A percentile compares a stretch with the other conserved stretches of the same genome.
Evolutionary conservation across 2,797 vertebrate species (phyloP).

Genomic region (Odontamblyopus lacepedii): DNA sequence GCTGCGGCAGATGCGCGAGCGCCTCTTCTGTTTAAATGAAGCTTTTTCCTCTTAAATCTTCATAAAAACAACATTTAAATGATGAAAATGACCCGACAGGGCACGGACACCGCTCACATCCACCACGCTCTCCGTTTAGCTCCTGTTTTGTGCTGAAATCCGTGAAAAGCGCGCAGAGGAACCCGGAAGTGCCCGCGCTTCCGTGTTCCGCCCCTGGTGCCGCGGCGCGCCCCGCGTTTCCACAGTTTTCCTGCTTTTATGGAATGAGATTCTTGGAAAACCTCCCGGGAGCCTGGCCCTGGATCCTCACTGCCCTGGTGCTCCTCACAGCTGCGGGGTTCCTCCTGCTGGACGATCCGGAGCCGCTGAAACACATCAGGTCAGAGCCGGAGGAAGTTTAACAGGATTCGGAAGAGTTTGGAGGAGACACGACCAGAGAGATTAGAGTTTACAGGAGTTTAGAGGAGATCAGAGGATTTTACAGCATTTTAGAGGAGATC

Average conservation of each 20-base stretch:
- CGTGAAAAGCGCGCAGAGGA: neutral
- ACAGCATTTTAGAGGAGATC: too few relatives aligned
- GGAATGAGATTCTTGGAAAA: constrained; percentile 31
- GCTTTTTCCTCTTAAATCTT: neutral
- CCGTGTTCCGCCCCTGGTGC: neutral
- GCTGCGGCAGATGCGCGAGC: neutral
- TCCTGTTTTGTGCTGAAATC: neutral
- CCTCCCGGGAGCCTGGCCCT: constrained; percentile 35
- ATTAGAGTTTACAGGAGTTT: too few relatives aligned
- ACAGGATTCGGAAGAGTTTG: too few relatives aligned
- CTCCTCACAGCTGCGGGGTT: constrained; percentile 56
- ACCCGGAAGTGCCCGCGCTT: constrained; percentile 61
- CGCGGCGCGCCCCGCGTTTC: too few relatives aligned
- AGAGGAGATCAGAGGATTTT: too few relatives aligned
- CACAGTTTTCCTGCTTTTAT: neutral
- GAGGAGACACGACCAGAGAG: too few relatives aligned
- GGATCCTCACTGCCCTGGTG: constrained; percentile 35
- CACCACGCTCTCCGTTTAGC: neutral
- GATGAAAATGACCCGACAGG: neutral
- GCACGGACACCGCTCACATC: neutral
- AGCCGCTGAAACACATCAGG: constrained; percentile 59
- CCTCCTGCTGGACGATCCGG: constrained; percentile 62
- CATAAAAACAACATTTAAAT: too few relatives aligned
- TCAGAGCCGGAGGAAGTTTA: constrained; percentile 22
- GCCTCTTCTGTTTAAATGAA: neutral